Base-by-base conservation (phyloP, 2,113 vertebrate species). In the Oryzias celebensis region DNA sequence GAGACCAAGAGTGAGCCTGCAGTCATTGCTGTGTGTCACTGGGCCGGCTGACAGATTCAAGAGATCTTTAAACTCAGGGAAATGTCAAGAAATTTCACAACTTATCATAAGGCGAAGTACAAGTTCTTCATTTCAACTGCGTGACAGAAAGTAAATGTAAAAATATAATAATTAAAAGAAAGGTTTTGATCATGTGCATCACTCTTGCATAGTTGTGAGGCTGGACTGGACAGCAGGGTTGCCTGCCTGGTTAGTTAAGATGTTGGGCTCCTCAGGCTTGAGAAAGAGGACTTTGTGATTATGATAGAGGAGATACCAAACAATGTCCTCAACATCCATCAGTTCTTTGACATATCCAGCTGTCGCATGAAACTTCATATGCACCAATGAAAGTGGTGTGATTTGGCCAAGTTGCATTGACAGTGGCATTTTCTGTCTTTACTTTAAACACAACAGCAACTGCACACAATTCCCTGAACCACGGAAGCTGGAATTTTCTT, bases 1-100 rank as follows among this genome's bases (percentile, higher is more conserved):
- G 97, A 99, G 97, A 99, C 97, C 93, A 99, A 95, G 94, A 97
- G 96, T 96, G 94, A 95, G 95, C 95, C 92, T 93, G 94, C 95
- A 92, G 93, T 95, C 95, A 94, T 94, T 93, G 92, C 93, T 92
- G 94, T 83, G 20, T 71, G 78, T 71, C 93, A 94, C 94, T 92
- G 94, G 93, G 91, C 92, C 89, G 95, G 95, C 95, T 96, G 95
- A 94, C 93, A 96, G 94, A 96, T 94, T 95, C 94, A 94, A 75
- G 72, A 96, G 93, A 94, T 97, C 95, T 95, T 95, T 93, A 96
- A 96, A 96, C 91, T 70, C 72, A 86, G 86, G 36, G 53, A 83
- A 78, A 86, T 36, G 36, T 36, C 26, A 5, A 28, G 5, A 50
- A 62, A 95, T 95, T 94, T 96, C 95, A 95, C 89, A 95, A 98